Base-by-base conservation (phyloP, 2,113 vertebrate species). In the Cheilinus undulatus region DNA sequence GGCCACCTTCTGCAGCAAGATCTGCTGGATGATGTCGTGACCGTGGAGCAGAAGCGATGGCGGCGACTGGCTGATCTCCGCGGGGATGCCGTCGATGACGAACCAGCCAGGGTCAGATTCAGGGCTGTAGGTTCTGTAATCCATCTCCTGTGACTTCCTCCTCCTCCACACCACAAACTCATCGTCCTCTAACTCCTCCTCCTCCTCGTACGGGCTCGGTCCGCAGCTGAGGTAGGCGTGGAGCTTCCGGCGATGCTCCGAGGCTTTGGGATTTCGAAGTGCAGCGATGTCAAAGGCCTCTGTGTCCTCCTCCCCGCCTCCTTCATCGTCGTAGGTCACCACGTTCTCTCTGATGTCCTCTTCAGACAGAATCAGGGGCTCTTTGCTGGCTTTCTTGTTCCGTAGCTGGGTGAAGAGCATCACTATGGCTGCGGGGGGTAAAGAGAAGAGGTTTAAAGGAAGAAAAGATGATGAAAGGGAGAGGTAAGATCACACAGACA, bases 291-390 rank as follows among this genome's bases (percentile, higher is more conserved):
- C 83, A 20, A 85, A 85, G 13, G 82, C 78, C 30, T 84, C 77
- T 1, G 82, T 84, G 64, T 84, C 82, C 54, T 77, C 82, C 77
- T 81, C 83, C 1, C 83, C 79, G 1, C 83, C 79, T 30, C 83
- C 79, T n/a, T 82, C 79, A 0, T 85, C 79, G 0, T 85, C 83
- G 11, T 85, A 85, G 80, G 96, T 97, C 58, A 98, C 97, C 69
- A 98, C 95, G 0, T 97, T 98, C 91, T 98, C 97, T 50, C 96
- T 84, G 11, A 98, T 91, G 0, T 98, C 96, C 81, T 97, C 97
- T 70, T 97, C 95, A 0, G 97, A 96, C 69, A 97, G 95, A 71
- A 98, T 96, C 82, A 98, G 83, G 0, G 95, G 94, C 64, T 97
- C 96, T 78, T 97, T 97, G 69, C 95, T 97, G 69, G 95, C 71